Evolutionary conservation across 2,888 invertebrate genomes (phyloP).

Genomic region (Drosophila greeni): DNA sequence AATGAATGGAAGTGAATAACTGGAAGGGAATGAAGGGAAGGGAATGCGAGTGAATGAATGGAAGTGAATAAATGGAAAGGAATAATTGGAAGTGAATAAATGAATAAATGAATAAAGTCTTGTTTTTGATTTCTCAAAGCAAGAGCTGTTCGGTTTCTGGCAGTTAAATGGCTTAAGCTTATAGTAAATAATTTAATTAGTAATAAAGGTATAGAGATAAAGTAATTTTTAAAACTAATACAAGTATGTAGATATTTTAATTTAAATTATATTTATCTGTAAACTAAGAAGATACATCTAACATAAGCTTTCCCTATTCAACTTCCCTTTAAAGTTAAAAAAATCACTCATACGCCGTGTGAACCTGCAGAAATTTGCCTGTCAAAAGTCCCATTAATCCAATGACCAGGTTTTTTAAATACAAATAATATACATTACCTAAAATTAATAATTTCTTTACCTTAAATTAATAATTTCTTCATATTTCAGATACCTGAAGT

Average conservation of each 20-base stretch:
- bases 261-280: too few species aligned
- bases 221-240: too few species aligned
- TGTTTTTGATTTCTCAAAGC: not conserved
- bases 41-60: too few species aligned
- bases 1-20: too few species aligned
- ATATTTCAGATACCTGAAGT: not conserved
- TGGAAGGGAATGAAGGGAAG: too few species aligned
- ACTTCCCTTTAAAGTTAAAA: not conserved
- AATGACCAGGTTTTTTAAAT: not conserved
- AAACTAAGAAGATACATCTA: not conserved
- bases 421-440: too few species aligned
- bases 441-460: not conserved
- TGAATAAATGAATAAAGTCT: not conserved
- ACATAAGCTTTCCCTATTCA: not conserved
- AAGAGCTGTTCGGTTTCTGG: not conserved
- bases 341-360: not conserved
- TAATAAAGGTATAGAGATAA: too few species aligned
- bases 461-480: not conserved
- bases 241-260: too few species aligned
- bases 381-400: not conserved
- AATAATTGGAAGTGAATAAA: too few species aligned
- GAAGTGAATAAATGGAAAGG: too few species aligned
- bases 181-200: too few species aligned
- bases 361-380: not conserved
- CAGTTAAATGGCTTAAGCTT: not conserved